phyloP scores from a whole-genome alignment of 1,140 invertebrate genomes.

The Formica exsecta region DNA sequence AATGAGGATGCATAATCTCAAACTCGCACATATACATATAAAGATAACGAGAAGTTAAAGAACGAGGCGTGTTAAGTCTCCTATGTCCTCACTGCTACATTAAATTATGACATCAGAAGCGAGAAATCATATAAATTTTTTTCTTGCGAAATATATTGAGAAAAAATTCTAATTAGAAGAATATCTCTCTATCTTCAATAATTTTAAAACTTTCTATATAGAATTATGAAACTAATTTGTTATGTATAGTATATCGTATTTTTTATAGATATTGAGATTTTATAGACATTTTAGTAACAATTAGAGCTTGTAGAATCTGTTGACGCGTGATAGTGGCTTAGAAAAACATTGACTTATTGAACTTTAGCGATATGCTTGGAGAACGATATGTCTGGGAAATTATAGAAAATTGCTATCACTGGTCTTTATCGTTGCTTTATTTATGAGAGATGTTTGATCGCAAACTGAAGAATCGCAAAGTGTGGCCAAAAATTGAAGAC shows the following conservation, averaged over 20 bases:
- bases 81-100: too few relatives aligned
- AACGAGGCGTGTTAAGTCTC: too few relatives aligned
- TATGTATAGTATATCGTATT: too few relatives aligned
- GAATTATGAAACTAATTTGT: too few relatives aligned
- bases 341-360: constrained; percentile 31
- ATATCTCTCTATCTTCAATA: too few relatives aligned
- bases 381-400: not conserved
- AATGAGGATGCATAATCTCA: constrained; percentile 14
- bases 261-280: too few relatives aligned
- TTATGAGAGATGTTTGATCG: constrained; percentile 4
- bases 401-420: constrained; percentile 11
- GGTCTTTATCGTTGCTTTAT: constrained; percentile 9
- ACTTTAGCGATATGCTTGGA: constrained; percentile 5
- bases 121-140: too few relatives aligned
- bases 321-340: not conserved
- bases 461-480: not conserved
- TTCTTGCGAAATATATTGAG: too few relatives aligned
- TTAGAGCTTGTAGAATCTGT: not conserved
- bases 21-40: not conserved
- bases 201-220: too few relatives aligned
- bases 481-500: not conserved
- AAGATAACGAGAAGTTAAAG: constrained; percentile 25
- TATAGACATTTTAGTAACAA: not conserved
- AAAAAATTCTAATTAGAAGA: too few relatives aligned
- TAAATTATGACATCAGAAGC: too few relatives aligned